Base-by-base conservation (phyloP, 1,140 invertebrate species). In the Zophobas morio region DNA sequence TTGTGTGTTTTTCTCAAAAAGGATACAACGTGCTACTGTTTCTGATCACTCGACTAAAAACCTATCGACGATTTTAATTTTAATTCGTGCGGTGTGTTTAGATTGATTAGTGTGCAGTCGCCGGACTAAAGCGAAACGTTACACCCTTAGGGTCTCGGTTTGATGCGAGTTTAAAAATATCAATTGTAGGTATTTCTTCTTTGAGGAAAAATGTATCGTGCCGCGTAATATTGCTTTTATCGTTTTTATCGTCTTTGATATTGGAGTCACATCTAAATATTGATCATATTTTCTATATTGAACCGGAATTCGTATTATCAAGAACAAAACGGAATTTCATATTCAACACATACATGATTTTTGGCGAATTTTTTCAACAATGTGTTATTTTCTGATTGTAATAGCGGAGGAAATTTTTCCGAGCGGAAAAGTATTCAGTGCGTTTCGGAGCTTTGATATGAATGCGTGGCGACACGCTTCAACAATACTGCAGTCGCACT, bases 391-490 rank as follows among this genome's bases (percentile, higher is more conserved):
- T 73, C 71, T 73, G 71, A 73, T 54, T 73, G 71, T 73, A 73
- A 73, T 73, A 42, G 71, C 51, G 20, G 49, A 54, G 49, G 49
- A 39, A 73, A 73, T 73, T 73, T 73, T 73, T 53, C 49, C 71
- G 54, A 73, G 71, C 71, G 71, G 71, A 73, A 73, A 73, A 73
- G 71, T 73, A 73, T 73, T 73, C 71, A 73, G 54, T 56, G 71
- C 60, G 60, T 66, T 66, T 66, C 60, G 33, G 60, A 66, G 60
- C 60, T 73, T 73, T 73, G 71, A 39, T 73, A 73, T 73, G 71
- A 73, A 73, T 73, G 71, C 42, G 54, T 33, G 33, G 36, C 39
- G 57, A 63, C 57, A 75, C 70, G 53, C 57, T 75, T 46, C 56
- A 56, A 63, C 54, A 53, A 73, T 66, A 37, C 57, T 37, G 34